Percentiles rank a stretch among this genome's conserved stretches.
phyloP scores from a whole-genome alignment of 2,888 invertebrate genomes.

The Scaptomyza reducta region DNA sequence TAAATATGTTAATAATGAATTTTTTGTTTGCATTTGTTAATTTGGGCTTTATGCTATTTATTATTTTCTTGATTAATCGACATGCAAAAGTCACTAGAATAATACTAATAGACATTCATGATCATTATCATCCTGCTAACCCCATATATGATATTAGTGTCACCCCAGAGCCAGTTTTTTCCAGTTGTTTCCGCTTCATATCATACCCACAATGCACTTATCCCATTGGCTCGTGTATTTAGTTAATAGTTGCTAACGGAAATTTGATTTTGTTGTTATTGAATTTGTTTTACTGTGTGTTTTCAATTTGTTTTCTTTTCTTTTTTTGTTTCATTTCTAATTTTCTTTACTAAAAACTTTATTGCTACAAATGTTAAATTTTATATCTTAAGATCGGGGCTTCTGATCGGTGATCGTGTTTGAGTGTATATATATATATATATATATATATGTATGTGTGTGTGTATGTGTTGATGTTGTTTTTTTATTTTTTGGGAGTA shows the following conservation, averaged over 20 bases:
- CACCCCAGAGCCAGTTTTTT: conserved; percentile 27
- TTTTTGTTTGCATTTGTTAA: conserved; percentile 21
- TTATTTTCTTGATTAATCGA: conserved; percentile 28
- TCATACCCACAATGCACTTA: conserved; percentile 22
- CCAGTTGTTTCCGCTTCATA: neutral
- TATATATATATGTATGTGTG: conserved; percentile 19
- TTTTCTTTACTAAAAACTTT: conserved; percentile 56
- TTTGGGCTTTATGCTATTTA: conserved; percentile 20
- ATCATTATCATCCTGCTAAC: conserved; percentile 26
- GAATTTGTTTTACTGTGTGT: conserved; percentile 1
- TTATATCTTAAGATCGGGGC: conserved; percentile 50
- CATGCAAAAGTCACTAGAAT: conserved; percentile 53
- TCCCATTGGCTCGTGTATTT: conserved; percentile 28
- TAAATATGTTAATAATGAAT: conserved; percentile 13
- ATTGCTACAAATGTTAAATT: conserved; percentile 56
- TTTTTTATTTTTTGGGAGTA: conserved; percentile 7
- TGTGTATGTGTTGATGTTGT: conserved; percentile 16
- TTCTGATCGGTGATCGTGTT: conserved; percentile 27
- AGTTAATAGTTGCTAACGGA: conserved; percentile 51
- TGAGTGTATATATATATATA: conserved; percentile 17
- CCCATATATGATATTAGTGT: conserved; percentile 19
- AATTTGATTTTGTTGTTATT: conserved; percentile 13
- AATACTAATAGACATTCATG: conserved; percentile 51
- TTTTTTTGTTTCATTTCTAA: conserved; percentile 21
- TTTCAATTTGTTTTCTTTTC: conserved; percentile 15